phyloP scores from a whole-genome alignment of 2,888 invertebrate species.

The Heliconius charithonia region DNA sequence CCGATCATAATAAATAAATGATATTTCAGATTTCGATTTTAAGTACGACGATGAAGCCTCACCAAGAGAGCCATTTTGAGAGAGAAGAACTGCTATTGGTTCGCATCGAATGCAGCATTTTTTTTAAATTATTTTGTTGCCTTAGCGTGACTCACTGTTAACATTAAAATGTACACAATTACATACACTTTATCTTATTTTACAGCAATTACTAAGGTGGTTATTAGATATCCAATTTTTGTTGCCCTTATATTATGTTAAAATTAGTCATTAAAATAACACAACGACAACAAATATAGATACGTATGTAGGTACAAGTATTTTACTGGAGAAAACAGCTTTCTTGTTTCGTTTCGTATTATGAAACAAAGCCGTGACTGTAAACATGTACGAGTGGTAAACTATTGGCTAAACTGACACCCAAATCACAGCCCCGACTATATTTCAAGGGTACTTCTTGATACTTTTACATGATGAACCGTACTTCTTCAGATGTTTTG shows the following conservation, averaged over 20 bases:
- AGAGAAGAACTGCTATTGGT: background rate
- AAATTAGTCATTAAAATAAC: background rate
- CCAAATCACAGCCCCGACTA: background rate
- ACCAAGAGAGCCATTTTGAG: too few species aligned
- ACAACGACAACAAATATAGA: background rate
- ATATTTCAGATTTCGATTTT: too few species aligned
- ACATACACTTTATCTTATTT: background rate
- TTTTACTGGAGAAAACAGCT: background rate
- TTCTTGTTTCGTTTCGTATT: background rate
- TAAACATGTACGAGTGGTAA: background rate
- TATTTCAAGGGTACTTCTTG: background rate
- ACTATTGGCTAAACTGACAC: background rate
- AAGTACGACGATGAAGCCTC: too few species aligned
- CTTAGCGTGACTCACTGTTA: background rate
- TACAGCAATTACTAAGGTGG: background rate
- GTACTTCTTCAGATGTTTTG: background rate
- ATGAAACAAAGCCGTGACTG: background rate
- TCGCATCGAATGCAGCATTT: background rate
- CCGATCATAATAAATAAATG: too few species aligned
- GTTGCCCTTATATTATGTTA: background rate
- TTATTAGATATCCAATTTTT: background rate
- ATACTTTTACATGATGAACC: background rate
- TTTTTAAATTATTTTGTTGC: background rate
- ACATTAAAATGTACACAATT: background rate
- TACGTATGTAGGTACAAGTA: background rate